Evolutionary conservation across 2,797 vertebrate genomes (phyloP).

Genomic region (Lophotriccus pileatus): DNA sequence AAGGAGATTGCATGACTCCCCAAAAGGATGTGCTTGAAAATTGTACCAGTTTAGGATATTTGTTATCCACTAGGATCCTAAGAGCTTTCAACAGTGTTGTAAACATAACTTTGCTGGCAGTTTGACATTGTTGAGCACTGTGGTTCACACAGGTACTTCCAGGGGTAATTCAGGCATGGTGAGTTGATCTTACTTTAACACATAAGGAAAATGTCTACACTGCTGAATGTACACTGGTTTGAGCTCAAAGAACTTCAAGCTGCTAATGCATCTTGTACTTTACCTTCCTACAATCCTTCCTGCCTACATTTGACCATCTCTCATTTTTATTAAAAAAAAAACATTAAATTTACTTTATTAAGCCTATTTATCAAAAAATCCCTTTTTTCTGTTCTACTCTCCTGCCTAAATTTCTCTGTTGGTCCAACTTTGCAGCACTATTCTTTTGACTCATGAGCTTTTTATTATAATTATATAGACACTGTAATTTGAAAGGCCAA

Average conservation of each 20-base stretch:
- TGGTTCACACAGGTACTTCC: background rate
- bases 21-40: background rate
- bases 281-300: background rate
- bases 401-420: background rate
- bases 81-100: background rate
- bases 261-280: background rate
- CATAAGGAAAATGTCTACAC: background rate
- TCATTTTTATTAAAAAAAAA: background rate
- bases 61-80: background rate
- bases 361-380: background rate
- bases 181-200: background rate
- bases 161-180: background rate
- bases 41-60: background rate
- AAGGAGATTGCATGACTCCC: rapidly evolving
- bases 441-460: background rate
- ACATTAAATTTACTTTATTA: background rate
- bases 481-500: background rate
- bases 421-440: background rate
- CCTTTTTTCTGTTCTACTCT: background rate
- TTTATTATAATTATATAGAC: background rate
- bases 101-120: background rate
- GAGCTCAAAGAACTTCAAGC: background rate
- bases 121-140: background rate
- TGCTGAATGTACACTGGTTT: background rate
- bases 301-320: background rate